Percentiles rank a stretch among this genome's conserved stretches.
Conservation (phyloP, 2,113 vertebrate species). For the Rutilus rutilus region DNA sequence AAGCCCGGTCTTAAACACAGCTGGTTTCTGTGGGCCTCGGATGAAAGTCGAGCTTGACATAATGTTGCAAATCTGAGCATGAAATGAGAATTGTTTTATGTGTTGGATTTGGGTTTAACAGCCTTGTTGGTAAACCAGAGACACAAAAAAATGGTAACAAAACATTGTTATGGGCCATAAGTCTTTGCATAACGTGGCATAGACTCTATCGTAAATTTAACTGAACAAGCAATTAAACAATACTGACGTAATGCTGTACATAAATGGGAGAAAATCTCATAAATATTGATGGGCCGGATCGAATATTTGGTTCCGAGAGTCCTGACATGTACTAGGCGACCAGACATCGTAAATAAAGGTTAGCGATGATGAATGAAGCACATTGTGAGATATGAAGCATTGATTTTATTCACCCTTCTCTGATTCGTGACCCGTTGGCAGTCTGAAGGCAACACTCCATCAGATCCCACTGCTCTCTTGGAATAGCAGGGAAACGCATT, state of each 20-base stretch:
- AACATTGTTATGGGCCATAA: slow-evolving; percentile 36
- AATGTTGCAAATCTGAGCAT: slow-evolving; percentile 47
- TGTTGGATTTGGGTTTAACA: slow-evolving; percentile 49
- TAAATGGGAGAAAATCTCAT: slow-evolving; percentile 4
- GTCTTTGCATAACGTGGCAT: slow-evolving; percentile 37
- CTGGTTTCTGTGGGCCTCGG: slow-evolving; percentile 57
- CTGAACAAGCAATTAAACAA: slow-evolving; percentile 41
- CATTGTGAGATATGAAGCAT: slow-evolving; percentile 51
- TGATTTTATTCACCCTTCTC: slow-evolving; percentile 47
- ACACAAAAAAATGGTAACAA: slow-evolving; percentile 8
- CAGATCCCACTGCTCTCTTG: slow-evolving; percentile 47
- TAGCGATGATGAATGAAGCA: slow-evolving; percentile 48
- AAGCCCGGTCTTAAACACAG: slow-evolving; percentile 57
- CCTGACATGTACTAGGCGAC: slow-evolving; percentile 17
- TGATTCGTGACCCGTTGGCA: slow-evolving; percentile 55
- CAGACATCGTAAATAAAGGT: slow-evolving; percentile 33
- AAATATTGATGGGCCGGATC: slow-evolving; percentile 21
- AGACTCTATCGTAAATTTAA: slow-evolving; percentile 37
- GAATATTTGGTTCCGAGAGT: neutral
- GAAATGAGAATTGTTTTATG: slow-evolving; percentile 47
- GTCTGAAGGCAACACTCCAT: slow-evolving; percentile 51
- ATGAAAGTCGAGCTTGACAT: slow-evolving; percentile 61
- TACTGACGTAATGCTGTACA: slow-evolving; percentile 39
- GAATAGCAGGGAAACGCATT: slow-evolving; percentile 57
- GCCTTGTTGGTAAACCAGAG: slow-evolving; percentile 44